Evolutionary conservation across 2,113 vertebrate species (phyloP).

Genomic region (Callipepla californica): DNA sequence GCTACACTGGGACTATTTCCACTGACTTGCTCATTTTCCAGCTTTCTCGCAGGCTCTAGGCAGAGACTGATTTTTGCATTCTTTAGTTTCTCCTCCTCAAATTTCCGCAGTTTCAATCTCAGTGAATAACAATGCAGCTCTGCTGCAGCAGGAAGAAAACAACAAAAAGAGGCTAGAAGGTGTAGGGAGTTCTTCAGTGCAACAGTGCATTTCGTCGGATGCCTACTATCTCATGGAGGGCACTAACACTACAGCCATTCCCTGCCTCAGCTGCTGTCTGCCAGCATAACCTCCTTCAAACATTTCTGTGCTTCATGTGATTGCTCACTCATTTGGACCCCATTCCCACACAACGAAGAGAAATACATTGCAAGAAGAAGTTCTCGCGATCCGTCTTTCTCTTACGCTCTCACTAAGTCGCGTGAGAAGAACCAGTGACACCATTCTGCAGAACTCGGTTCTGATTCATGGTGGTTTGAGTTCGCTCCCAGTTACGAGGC

Average conservation of each 20-base stretch:
- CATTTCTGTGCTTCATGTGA: background rate
- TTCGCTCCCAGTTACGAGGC: fast-evolving
- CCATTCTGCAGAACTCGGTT: background rate
- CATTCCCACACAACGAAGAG: background rate
- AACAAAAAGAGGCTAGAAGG: background rate
- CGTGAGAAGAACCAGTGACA: background rate
- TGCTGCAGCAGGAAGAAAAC: background rate
- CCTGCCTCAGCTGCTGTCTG: background rate
- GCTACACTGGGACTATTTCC: background rate
- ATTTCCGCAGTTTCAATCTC: background rate
- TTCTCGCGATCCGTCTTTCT: background rate
- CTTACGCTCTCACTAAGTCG: background rate
- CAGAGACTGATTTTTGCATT: background rate
- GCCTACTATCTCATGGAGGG: background rate
- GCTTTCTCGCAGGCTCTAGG: background rate
- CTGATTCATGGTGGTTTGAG: background rate
- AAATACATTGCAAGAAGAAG: background rate
- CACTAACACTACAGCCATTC: background rate
- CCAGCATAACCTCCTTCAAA: background rate
- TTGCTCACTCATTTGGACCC: background rate
- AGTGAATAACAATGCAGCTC: background rate
- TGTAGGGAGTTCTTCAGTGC: background rate
- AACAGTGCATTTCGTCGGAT: background rate
- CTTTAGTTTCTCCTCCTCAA: background rate
- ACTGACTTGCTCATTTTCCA: background rate